A percentile compares a stretch with the other conserved stretches of the same genome.
Evolutionary conservation across 2,113 vertebrate genomes (phyloP).

Genomic region (Merops nubicus): DNA sequence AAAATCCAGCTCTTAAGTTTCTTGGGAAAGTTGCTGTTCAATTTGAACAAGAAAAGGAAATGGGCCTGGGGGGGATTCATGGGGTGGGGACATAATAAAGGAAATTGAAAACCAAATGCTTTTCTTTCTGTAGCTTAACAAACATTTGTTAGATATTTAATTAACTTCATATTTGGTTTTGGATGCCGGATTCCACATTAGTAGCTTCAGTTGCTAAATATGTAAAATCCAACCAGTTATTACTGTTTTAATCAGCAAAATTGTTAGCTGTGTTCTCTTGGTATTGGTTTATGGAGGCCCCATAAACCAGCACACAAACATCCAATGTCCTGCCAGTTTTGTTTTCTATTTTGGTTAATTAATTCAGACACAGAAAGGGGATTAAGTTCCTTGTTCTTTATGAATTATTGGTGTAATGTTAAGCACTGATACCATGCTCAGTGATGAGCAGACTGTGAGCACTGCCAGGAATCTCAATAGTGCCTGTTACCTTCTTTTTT

Average conservation of each 20-base stretch:
- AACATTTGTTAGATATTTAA: slow-evolving; percentile 59
- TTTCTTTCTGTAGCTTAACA: slow-evolving; percentile 51
- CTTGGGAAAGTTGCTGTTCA: slow-evolving; percentile 42
- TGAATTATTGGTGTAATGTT: not conserved
- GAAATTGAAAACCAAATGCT: slow-evolving; percentile 59
- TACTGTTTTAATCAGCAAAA: slow-evolving; percentile 50
- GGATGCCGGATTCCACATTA: slow-evolving; percentile 28
- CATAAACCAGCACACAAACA: not conserved
- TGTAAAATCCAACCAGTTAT: not conserved
- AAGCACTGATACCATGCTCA: not conserved
- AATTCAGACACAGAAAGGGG: not conserved
- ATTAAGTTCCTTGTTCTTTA: not conserved
- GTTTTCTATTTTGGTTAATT: slow-evolving; percentile 24
- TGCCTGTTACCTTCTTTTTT: not conserved
- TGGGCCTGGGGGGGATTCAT: slow-evolving; percentile 42
- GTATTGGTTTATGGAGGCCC: slow-evolving; percentile 12
- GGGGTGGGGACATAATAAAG: slow-evolving; percentile 38
- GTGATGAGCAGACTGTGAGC: not conserved
- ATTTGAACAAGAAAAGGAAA: slow-evolving; percentile 58
- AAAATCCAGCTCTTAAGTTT: not conserved
- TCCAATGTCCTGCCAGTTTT: slow-evolving; percentile 12
- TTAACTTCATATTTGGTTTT: slow-evolving; percentile 44
- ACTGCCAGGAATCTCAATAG: not conserved
- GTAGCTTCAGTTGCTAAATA: slow-evolving; percentile 47
- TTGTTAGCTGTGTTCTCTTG: slow-evolving; percentile 6